Evolutionary conservation across 2,113 vertebrate genomes (phyloP).

Genomic region (Rhabdomys dilectus): DNA sequence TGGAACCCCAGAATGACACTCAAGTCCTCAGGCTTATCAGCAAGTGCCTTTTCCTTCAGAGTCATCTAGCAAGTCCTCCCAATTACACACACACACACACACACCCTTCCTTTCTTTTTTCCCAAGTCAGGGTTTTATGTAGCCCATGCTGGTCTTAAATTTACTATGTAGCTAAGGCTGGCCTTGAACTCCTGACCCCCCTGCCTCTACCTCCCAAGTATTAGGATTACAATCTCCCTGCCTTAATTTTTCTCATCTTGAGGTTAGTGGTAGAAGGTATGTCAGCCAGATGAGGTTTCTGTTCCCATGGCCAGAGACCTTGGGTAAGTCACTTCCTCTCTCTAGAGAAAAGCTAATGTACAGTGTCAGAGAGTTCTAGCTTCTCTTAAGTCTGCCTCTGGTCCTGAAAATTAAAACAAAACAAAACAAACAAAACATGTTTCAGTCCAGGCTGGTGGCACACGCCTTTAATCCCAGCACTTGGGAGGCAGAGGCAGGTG

Average conservation of each 20-base stretch:
- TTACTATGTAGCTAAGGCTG: no score
- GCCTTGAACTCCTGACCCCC: no score
- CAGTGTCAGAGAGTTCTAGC: not conserved
- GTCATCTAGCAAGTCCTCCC: no score
- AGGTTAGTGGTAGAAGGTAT: not conserved
- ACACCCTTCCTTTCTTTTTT: not conserved
- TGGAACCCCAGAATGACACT: no score
- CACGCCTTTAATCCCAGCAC: no score
- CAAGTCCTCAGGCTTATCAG: no score
- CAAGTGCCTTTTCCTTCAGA: no score
- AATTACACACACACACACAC: no score
- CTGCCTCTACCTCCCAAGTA: not conserved
- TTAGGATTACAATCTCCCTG: not conserved
- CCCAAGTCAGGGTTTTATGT: not conserved
- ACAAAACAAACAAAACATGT: not conserved
- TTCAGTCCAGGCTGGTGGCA: no score
- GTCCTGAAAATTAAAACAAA: not conserved
- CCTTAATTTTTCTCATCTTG: not conserved
- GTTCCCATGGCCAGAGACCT: not conserved
- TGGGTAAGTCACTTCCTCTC: conserved; percentile 90
- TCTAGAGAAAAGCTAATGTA: not conserved
- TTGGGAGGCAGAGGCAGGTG: no score
- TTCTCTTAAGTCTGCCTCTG: not conserved
- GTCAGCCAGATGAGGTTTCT: not conserved
- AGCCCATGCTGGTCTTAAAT: not conserved